Evolutionary conservation across 30 jellyfish, hydroid and myxozoan species (phyloP).

Genomic region (Turritopsis rubra): DNA sequence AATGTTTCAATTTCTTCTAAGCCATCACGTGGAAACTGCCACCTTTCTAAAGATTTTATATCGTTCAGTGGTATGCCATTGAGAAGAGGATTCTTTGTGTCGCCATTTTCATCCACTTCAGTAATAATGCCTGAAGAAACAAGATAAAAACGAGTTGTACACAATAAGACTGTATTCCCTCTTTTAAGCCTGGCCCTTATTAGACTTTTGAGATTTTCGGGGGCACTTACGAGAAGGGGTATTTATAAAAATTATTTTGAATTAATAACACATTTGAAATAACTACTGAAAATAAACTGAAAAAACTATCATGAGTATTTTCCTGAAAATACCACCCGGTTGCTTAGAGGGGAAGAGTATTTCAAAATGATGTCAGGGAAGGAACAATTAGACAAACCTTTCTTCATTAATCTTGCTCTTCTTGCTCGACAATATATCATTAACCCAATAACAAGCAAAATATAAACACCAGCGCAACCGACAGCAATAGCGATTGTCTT

Average conservation of each 20-base stretch:
- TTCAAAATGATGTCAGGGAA: too few relatives aligned
- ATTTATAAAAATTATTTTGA: too few relatives aligned
- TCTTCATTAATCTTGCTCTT: constrained; percentile 69
- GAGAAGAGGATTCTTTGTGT: constrained; percentile 63
- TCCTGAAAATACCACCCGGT: too few relatives aligned
- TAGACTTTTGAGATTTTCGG: too few relatives aligned
- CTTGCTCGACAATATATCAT: constrained; percentile 93
- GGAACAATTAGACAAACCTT: constrained; percentile 64
- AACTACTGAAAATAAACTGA: too few relatives aligned
- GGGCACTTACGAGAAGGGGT: too few relatives aligned
- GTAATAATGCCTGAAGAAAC: constrained; percentile 42
- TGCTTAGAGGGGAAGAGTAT: too few relatives aligned
- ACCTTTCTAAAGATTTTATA: constrained; percentile 34
- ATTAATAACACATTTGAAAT: too few relatives aligned
- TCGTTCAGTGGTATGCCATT: constrained; percentile 52
- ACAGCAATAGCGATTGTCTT: constrained; percentile 93
- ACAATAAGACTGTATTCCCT: neutral
- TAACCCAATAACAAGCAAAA: constrained; percentile 74
- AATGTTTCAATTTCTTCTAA: constrained; percentile 38
- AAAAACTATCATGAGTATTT: too few relatives aligned
- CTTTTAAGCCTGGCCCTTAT: neutral
- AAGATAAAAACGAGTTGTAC: neutral
- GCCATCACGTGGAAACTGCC: constrained; percentile 55
- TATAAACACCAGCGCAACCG: constrained; percentile 97
- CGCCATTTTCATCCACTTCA: constrained; percentile 78